A percentile compares a stretch with the other conserved stretches of the same genome.
phyloP scores from a whole-genome alignment of 2,888 invertebrate genomes.

The Glyphotaelius pellucidus region DNA sequence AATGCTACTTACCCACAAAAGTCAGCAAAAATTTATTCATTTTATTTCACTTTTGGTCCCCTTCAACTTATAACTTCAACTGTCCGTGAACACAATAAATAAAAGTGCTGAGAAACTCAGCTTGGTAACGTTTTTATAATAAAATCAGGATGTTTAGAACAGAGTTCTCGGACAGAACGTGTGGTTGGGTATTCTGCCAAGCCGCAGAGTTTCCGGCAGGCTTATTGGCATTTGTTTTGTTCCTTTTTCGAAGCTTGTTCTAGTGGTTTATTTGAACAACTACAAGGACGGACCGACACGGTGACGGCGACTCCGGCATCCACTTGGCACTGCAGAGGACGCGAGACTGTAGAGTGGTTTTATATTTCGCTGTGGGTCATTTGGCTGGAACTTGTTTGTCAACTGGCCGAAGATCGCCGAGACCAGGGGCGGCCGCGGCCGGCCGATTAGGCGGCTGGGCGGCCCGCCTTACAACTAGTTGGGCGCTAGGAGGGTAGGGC shows the following conservation, averaged over 20 bases:
- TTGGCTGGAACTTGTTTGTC: not conserved
- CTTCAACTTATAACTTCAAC: conserved; percentile 8
- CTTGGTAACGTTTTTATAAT: not conserved
- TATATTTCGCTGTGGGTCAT: not conserved
- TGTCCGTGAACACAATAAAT: not conserved
- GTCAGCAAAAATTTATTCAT: conserved; percentile 9
- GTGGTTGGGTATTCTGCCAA: not conserved
- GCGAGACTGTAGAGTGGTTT: conserved; percentile 3
- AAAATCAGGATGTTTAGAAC: not conserved
- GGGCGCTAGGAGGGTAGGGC: not conserved
- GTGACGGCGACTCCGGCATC: not conserved
- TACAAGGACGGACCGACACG: not conserved
- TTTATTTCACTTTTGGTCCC: not conserved
- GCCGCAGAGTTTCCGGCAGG: conserved; percentile 4
- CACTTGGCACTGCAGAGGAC: not conserved
- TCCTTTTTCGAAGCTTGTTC: not conserved
- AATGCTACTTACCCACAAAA: conserved; percentile 27
- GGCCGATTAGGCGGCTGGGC: not conserved
- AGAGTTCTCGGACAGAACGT: not conserved
- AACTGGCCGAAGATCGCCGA: not conserved
- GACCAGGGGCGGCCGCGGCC: not conserved
- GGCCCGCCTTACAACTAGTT: not conserved
- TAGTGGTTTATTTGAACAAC: not conserved
- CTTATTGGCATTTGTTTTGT: conserved; percentile 12
- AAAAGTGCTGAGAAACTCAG: not conserved